A percentile compares a stretch with the other conserved stretches of the same genome.
Evolutionary conservation across 2,888 invertebrate species (phyloP).

Genomic region (Ichneumon xanthorius): DNA sequence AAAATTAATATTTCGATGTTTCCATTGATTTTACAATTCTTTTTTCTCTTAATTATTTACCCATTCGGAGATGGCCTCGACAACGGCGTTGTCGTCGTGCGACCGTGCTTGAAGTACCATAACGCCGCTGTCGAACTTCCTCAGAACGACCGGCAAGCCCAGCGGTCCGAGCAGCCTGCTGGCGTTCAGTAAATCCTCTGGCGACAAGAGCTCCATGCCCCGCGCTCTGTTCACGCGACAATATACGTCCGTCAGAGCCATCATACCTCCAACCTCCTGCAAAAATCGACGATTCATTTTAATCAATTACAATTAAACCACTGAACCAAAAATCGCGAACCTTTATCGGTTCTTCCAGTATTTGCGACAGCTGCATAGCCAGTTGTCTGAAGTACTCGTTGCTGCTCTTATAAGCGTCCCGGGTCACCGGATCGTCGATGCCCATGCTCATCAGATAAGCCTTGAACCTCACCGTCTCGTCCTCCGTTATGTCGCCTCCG

Average conservation of each 20-base stretch:
- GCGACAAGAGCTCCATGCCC: conserved; percentile 97
- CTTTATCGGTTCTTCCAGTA: conserved; percentile 92
- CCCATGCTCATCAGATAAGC: conserved; percentile 98
- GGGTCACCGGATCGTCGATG: conserved; percentile 98
- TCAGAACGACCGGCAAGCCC: conserved; percentile 91
- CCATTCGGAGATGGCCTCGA: conserved; percentile 88
- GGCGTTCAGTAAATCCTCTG: conserved; percentile 97
- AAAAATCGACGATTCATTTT: conserved; percentile 46
- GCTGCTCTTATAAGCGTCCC: conserved; percentile 94
- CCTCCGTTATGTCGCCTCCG: conserved; percentile 98
- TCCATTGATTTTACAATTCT: neutral
- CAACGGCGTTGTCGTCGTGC: conserved; percentile 90
- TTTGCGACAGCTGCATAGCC: conserved; percentile 93
- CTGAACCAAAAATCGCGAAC: conserved; percentile 83
- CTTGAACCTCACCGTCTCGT: conserved; percentile 98
- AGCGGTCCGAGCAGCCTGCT: conserved; percentile 90
- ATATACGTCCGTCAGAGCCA: conserved; percentile 98
- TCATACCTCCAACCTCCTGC: conserved; percentile 97
- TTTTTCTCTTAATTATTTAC: conserved; percentile 82
- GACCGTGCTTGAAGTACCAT: conserved; percentile 95
- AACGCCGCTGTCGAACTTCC: conserved; percentile 97
- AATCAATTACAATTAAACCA: neutral
- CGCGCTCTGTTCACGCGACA: conserved; percentile 98
- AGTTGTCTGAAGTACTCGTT: conserved; percentile 94
- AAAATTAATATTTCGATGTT: conserved; percentile 67